These are phyloP conservation scores for Dysidea cf. avara DNA, from an alignment of 37 sponge, comb jelly and placozoan genomes.

Conservation along the genomic window DNA sequence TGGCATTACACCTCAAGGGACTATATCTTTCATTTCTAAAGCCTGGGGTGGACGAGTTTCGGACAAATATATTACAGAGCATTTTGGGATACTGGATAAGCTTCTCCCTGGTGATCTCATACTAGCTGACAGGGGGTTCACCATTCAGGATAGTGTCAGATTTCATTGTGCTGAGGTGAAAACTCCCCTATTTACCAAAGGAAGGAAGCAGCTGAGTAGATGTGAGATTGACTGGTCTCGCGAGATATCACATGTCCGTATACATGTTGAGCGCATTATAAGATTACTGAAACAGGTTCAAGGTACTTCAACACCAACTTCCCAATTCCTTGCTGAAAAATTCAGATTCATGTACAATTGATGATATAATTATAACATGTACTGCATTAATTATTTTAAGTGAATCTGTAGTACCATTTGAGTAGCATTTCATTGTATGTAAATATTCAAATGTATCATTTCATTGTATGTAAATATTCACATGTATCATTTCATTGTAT, in stretches of 20 bases:
- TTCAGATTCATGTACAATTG: constrained; percentile 15
- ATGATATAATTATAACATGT: constrained; percentile 13
- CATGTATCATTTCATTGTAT: no score
- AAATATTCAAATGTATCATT: no score
- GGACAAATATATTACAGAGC: constrained; percentile 35
- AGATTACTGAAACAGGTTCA: constrained; percentile 20
- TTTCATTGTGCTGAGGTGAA: constrained; percentile 30
- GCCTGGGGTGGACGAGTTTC: constrained; percentile 49
- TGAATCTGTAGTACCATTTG: no score
- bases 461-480: no score
- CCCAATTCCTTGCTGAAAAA: no score
- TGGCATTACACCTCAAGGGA: constrained; percentile 37
- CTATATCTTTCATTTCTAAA: constrained; percentile 36
- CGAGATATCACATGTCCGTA: constrained; percentile 25
- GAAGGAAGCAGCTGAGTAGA: constrained; percentile 23
- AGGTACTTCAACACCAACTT: no score
- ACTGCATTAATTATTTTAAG: no score
- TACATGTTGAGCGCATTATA: constrained; percentile 45
- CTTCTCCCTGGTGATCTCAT: constrained; percentile 43
- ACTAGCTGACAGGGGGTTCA: constrained; percentile 51
- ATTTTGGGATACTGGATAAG: constrained; percentile 35
- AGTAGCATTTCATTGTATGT: no score
- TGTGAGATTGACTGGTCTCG: no score
- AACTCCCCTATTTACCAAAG: constrained; percentile 21
- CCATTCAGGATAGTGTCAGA: constrained; percentile 28